Percentiles rank a stretch among this genome's conserved stretches.
These are phyloP conservation scores for Galeruca laticollis DNA, from an alignment of 2,888 invertebrate species.

Conservation along the genomic window DNA sequence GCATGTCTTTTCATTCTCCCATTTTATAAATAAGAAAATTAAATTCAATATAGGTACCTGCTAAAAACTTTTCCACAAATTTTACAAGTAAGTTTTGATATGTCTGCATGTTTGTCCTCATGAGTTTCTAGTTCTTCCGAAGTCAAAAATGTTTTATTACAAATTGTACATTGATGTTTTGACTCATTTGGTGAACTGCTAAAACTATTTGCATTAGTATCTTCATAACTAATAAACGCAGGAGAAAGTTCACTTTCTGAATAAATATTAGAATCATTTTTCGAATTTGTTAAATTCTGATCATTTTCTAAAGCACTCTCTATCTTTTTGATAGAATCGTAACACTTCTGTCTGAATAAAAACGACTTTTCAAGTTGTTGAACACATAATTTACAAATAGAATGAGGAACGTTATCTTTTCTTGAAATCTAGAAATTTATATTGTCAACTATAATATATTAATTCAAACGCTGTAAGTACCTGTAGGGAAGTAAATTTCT, in stretches of 20 bases:
- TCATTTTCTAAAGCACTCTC: constrained; percentile 39
- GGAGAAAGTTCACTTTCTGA: neutral
- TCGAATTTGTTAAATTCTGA: neutral
- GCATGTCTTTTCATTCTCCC: neutral
- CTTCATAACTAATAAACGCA: neutral
- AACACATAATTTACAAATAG: constrained; percentile 55
- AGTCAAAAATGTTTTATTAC: constrained; percentile 47
- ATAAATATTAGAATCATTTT: neutral
- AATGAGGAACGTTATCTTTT: constrained; percentile 52
- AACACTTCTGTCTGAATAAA: constrained; percentile 55
- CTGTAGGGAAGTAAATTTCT: constrained; percentile 52
- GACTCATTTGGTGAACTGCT: constrained; percentile 12
- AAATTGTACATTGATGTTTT: constrained; percentile 48
- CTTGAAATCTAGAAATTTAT: constrained; percentile 49
- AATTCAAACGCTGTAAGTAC: constrained; percentile 38
- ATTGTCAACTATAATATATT: constrained; percentile 8
- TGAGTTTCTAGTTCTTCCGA: constrained; percentile 54
- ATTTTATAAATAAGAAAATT: constrained; percentile 8
- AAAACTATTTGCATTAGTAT: constrained; percentile 28
- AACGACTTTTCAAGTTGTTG: constrained; percentile 52
- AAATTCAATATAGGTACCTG: constrained; percentile 39
- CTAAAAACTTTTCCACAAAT: constrained; percentile 52
- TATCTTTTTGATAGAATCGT: constrained; percentile 50
- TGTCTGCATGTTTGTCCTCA: constrained; percentile 50
- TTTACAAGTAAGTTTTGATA: constrained; percentile 49